phyloP scores from a whole-genome alignment of 2,797 vertebrate species.

The Amblyopsis hoosieri region DNA sequence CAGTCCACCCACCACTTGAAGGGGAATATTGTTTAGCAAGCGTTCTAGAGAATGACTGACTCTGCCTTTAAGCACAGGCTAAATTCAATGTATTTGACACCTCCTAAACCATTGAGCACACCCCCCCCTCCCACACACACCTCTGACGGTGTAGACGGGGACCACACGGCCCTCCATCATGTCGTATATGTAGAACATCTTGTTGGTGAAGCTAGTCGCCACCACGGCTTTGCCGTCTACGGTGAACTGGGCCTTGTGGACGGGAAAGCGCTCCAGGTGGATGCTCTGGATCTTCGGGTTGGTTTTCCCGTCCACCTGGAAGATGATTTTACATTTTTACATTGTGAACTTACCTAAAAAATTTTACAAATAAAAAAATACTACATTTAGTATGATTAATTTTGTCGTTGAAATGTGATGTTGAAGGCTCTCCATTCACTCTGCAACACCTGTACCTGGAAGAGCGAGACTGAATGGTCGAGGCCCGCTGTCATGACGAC shows the following conservation, averaged over 20 bases:
- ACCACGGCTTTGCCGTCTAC: conserved; percentile 86
- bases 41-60: too few relatives aligned
- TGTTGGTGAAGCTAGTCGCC: conserved; percentile 86
- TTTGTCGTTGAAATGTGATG: too few relatives aligned
- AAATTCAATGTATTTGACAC: neutral
- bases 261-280: conserved; percentile 88
- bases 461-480: conserved; percentile 86
- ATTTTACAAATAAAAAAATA: too few relatives aligned
- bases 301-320: conserved; percentile 90
- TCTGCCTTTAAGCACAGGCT: too few relatives aligned
- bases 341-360: too few relatives aligned
- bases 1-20: neutral
- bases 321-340: neutral
- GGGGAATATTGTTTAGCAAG: too few relatives aligned
- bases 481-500: conserved; percentile 90
- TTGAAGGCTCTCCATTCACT: too few relatives aligned
- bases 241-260: conserved; percentile 87
- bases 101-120: neutral
- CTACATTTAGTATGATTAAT: too few relatives aligned
- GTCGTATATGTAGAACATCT: conserved; percentile 92
- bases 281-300: conserved; percentile 95
- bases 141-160: conserved; percentile 83
- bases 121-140: conserved; percentile 54
- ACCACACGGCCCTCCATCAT: conserved; percentile 90
- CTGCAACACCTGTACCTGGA: conserved; percentile 81